These are phyloP conservation scores for Tenebrosternarchus preto DNA, from an alignment of 2,113 vertebrate species.

Conservation along the genomic window DNA sequence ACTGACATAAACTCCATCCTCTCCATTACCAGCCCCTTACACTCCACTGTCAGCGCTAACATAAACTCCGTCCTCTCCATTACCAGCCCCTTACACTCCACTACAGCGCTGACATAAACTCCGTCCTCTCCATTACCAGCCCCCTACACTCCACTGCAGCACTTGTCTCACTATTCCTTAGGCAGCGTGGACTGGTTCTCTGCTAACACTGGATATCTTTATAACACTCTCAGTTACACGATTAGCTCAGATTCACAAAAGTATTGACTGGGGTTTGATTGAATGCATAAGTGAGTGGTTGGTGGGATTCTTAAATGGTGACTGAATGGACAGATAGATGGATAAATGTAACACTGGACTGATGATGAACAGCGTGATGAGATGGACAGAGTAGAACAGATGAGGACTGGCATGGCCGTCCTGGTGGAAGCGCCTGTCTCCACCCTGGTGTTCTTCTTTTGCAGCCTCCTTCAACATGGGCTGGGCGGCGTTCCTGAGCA, in stretches of 20 bases:
- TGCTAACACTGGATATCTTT: too few relatives aligned
- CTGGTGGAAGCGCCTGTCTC: background rate
- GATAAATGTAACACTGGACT: background rate
- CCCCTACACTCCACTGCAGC: background rate
- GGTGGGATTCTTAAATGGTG: background rate
- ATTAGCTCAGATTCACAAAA: too few relatives aligned
- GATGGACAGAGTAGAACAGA: too few relatives aligned
- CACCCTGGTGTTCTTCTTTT: background rate
- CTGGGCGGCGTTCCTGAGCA: conserved; percentile 95
- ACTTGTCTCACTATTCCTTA: background rate
- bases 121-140: background rate
- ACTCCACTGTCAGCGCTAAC: too few relatives aligned
- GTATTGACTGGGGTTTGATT: too few relatives aligned
- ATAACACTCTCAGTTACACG: too few relatives aligned
- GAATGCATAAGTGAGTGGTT: background rate
- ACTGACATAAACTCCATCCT: background rate
- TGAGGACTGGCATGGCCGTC: too few relatives aligned
- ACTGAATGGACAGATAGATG: background rate
- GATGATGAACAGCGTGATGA: background rate
- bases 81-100: background rate
- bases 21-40: background rate
- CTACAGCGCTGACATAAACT: too few relatives aligned
- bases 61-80: background rate
- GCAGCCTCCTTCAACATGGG: conserved; percentile 95
- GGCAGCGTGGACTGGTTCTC: background rate